Base-by-base conservation (phyloP, 2,888 invertebrate genomes). In the Crossocerus cetratus region DNA sequence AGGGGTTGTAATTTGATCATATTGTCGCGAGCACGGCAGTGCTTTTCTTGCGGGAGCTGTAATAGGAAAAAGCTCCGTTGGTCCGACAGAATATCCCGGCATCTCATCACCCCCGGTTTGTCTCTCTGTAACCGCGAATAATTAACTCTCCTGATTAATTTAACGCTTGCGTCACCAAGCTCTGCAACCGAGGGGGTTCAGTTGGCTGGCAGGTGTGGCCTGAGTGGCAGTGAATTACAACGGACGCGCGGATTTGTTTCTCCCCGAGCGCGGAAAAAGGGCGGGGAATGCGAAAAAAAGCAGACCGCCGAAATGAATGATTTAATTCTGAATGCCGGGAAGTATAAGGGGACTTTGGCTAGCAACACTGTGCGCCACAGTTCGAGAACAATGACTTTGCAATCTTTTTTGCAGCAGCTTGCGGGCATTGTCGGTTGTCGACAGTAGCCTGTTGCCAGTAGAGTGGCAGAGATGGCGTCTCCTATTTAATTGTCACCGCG, bases 131-230 rank as follows among this genome's bases (percentile, higher is more conserved):
- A 49, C 49, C 49, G 49, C 49, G 49, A 49, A 49, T 49, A 49
- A 49, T 49, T 49, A 49, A 49, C 49, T 49, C 49, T 49, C 49
- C 14, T 49, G 49, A 49, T 49, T 49, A 49, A 49, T 49, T 49
- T 49, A 16, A 49, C 49, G 49, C 49, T 49, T 49, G 49, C 49
- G 49, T 49, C 49, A 32, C 49, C 49, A 16, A 49, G 49, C 16
- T 4, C 16, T 3, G 49, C 49, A 16, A 14, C 49, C 11, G 32
- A 32, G 32, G 32, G 11, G 32, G 32, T 2, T 32, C 32, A 32
- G 32, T 32, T 32, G 32, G 32, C 32, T 32, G 32, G 32, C 32
- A 32, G 32, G 5, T 5, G 32, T 4, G 32, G 32, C 11, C 8
- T 8, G 32, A 32, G 32, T 32, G 49, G 49, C 16, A 49, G 49